A percentile compares a stretch with the other conserved stretches of the same genome.
Evolutionary conservation across 2,888 invertebrate species (phyloP).

Genomic region (Sphaerophoria taeniata): DNA sequence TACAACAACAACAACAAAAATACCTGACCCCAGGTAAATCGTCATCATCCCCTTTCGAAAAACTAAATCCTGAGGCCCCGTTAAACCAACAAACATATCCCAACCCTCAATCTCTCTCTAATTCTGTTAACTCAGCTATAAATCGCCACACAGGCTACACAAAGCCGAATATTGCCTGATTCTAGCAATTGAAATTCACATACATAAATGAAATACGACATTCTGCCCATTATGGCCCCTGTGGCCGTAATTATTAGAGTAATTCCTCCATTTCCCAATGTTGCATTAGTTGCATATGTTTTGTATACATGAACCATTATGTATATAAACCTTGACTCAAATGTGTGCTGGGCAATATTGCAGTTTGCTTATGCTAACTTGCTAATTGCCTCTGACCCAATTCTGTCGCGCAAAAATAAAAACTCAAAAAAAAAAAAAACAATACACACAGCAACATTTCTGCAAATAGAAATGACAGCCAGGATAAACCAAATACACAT

Average conservation of each 20-base stretch:
- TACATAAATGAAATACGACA: background rate
- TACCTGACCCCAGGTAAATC: slow-evolving; percentile 15
- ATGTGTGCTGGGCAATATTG: slow-evolving; percentile 39
- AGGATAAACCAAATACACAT: slow-evolving; percentile 27
- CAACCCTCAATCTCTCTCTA: background rate
- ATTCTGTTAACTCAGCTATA: background rate
- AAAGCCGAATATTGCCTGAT: slow-evolving; percentile 10
- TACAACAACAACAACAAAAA: background rate
- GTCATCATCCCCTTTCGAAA: background rate
- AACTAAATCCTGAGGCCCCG: slow-evolving; percentile 2
- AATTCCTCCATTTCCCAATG: slow-evolving; percentile 61
- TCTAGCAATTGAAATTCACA: slow-evolving; percentile 21
- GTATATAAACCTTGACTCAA: slow-evolving; percentile 57
- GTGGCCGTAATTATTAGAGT: slow-evolving; percentile 66
- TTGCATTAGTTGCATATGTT: slow-evolving; percentile 48
- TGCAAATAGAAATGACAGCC: background rate
- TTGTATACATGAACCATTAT: background rate
- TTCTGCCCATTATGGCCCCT: slow-evolving; percentile 17
- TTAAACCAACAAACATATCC: slow-evolving; percentile 19
- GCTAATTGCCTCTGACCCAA: slow-evolving; percentile 70
- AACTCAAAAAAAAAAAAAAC: slow-evolving; percentile 2
- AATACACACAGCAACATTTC: background rate
- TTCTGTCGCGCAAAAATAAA: slow-evolving; percentile 16
- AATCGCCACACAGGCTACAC: background rate
- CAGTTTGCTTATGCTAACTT: slow-evolving; percentile 34